phyloP scores from a whole-genome alignment of 2,797 vertebrate species.

The Sebastes matsubarae region DNA sequence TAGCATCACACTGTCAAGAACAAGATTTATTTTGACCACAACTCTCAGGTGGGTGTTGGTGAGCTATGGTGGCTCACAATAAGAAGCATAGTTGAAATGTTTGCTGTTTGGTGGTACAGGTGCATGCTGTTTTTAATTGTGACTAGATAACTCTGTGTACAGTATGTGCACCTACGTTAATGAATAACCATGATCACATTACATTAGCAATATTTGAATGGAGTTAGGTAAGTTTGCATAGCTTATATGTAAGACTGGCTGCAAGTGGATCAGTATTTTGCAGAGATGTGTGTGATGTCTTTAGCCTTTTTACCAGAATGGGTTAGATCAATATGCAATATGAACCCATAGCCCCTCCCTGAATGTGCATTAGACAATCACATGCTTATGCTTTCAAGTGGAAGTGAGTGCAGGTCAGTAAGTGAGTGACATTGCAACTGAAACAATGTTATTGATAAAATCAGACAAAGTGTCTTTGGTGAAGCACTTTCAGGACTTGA shows the following conservation, averaged over 20 bases:
- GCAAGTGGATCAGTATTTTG: not conserved
- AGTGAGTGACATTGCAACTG: not conserved
- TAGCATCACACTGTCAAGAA: not conserved
- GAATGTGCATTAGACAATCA: constrained; percentile 56
- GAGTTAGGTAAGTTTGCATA: not conserved
- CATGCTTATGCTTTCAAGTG: constrained; percentile 31
- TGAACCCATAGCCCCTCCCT: constrained; percentile 43
- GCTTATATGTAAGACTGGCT: not conserved
- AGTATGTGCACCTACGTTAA: not conserved
- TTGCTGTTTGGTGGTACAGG: not conserved
- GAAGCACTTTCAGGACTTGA: not conserved
- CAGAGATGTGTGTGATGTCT: not conserved
- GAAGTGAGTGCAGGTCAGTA: not conserved
- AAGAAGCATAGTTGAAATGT: not conserved
- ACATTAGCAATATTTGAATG: not conserved
- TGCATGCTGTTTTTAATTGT: not conserved
- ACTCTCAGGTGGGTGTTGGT: not conserved
- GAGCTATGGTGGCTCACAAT: not conserved
- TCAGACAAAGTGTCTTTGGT: not conserved
- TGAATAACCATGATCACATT: not conserved
- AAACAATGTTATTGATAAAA: not conserved
- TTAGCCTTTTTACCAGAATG: constrained; percentile 23
- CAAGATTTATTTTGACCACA: not conserved
- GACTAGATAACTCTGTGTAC: not conserved
- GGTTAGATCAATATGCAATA: constrained; percentile 69